These are phyloP conservation scores for Oryzias sinensis DNA, from an alignment of 2,797 vertebrate genomes.

Conservation along the genomic window DNA sequence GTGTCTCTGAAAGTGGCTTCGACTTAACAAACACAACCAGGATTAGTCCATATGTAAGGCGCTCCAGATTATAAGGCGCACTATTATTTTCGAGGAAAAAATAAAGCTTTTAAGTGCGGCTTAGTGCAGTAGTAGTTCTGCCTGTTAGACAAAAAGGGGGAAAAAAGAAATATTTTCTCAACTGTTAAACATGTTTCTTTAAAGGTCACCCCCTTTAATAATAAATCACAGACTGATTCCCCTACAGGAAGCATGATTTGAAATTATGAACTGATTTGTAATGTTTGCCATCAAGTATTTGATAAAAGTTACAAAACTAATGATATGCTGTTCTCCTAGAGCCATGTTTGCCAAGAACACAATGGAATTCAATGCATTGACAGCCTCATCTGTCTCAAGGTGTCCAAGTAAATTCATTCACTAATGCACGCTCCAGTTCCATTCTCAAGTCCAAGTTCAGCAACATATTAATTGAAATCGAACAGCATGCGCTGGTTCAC, in stretches of 20 bases:
- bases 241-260: constrained; percentile 2
- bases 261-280: constrained; percentile 21
- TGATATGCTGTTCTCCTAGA: constrained; percentile 33
- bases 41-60: too few species aligned
- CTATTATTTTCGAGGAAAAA: too few species aligned
- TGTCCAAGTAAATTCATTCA: constrained; percentile 70
- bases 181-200: neutral
- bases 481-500: constrained; percentile 62
- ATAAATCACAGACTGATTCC: constrained; percentile 5
- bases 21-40: too few species aligned
- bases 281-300: constrained; percentile 21
- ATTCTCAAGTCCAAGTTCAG: constrained; percentile 66
- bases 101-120: too few species aligned
- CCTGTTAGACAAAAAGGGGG: too few species aligned
- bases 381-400: constrained; percentile 68
- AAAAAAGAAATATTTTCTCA: neutral
- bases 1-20: too few species aligned
- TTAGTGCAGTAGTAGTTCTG: too few species aligned
- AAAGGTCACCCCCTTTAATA: neutral
- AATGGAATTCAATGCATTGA: constrained; percentile 78
- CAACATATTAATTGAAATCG: constrained; percentile 76
- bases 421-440: constrained; percentile 55
- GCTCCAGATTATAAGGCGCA: too few species aligned
- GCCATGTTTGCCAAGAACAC: constrained; percentile 47
- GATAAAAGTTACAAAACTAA: constrained; percentile 61